These are phyloP conservation scores for Aricia artaxerxes DNA, from an alignment of 2,888 invertebrate genomes.

Conservation along the genomic window DNA sequence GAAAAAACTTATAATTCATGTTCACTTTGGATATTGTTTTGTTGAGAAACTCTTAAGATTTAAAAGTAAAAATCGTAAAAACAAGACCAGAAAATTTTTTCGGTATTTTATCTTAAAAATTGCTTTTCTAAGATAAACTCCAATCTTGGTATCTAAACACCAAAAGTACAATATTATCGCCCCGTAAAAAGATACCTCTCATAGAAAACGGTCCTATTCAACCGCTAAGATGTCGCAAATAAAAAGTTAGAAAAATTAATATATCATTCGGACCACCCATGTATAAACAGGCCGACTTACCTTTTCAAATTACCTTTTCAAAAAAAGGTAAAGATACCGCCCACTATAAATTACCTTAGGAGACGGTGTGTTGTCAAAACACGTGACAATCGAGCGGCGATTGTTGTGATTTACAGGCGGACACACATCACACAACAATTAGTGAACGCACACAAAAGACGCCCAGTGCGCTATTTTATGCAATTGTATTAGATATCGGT, in stretches of 20 bases:
- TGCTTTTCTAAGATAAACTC: neutral
- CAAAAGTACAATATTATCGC: constrained; percentile 2
- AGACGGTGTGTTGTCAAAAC: constrained; percentile 45
- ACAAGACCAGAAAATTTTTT: neutral
- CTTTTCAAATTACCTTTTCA: constrained; percentile 31
- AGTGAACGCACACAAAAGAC: constrained; percentile 14
- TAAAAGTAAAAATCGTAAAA: neutral
- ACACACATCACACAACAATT: constrained; percentile 19
- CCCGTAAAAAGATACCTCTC: neutral
- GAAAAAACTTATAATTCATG: neutral
- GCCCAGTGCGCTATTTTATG: neutral
- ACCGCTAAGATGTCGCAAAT: constrained; percentile 28
- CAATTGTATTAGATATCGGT: neutral
- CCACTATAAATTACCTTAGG: constrained; percentile 43
- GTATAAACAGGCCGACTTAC: constrained; percentile 39
- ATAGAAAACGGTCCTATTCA: constrained; percentile 22
- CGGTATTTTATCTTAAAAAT: neutral
- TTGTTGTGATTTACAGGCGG: constrained; percentile 22
- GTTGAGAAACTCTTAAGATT: neutral
- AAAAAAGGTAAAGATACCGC: constrained; percentile 44
- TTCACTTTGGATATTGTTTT: neutral
- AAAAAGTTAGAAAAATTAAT: constrained; percentile 36
- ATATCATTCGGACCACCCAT: constrained; percentile 39
- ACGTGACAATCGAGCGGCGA: constrained; percentile 32
- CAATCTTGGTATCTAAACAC: neutral